Evolutionary conservation across 2,113 vertebrate species (phyloP).

Genomic region (human (Homo sapiens)): DNA sequence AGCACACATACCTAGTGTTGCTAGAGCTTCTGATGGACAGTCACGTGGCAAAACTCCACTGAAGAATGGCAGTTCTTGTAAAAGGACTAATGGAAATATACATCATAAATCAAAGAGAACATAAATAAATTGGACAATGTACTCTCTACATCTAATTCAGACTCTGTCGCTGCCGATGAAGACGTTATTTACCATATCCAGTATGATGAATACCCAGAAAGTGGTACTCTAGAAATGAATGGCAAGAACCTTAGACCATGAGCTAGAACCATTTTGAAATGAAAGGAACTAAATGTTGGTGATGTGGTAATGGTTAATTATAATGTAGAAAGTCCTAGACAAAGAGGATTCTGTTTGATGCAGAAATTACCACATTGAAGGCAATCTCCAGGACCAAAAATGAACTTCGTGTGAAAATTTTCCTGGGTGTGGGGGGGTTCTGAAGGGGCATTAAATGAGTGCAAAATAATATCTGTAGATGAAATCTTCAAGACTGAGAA

Average conservation of each 20-base stretch:
- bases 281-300: constrained; percentile 92
- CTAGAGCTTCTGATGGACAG: constrained; percentile 89
- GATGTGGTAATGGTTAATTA: constrained; percentile 96
- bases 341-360: constrained; percentile 98
- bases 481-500: constrained; percentile 98
- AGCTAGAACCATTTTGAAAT: constrained; percentile 91
- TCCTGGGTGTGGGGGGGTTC: constrained; percentile 94
- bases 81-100: constrained; percentile 95
- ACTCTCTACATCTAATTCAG: constrained; percentile 94
- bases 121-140: constrained; percentile 89
- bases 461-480: constrained; percentile 94
- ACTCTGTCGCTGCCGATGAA: constrained; percentile 89
- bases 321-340: constrained; percentile 94
- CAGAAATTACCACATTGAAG: constrained; percentile 92
- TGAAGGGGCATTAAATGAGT: constrained; percentile 93
- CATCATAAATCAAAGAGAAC: constrained; percentile 90
- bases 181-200: constrained; percentile 96
- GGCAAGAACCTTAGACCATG: constrained; percentile 90
- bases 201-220: constrained; percentile 99
- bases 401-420: constrained; percentile 95
- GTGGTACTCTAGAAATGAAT: constrained; percentile 93
- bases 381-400: constrained; percentile 96
- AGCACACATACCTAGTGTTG: constrained; percentile 94
- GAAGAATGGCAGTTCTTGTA: constrained; percentile 90
- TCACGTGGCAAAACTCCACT: constrained; percentile 88